Base-by-base conservation (phyloP, 1,140 invertebrate species). In the Zaprionus nigranus region DNA sequence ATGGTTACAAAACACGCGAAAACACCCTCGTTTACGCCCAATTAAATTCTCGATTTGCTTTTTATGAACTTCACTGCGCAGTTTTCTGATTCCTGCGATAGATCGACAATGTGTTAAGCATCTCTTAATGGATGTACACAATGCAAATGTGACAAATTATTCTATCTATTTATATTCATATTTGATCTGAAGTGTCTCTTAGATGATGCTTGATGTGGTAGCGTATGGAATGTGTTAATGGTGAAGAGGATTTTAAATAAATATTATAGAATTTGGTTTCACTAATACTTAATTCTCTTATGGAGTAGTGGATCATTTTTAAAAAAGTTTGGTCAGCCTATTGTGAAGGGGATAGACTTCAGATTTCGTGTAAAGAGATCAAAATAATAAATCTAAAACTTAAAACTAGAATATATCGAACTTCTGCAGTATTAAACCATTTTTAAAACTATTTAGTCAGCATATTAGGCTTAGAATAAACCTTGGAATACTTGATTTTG, bases 1-100 rank as follows among this genome's bases (percentile, higher is more conserved):
- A 87, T 87, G 83, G 79, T 86, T 78, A 73, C 74, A 73, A 56
- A 62, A 67, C 69, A 65, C 67, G 75, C 67, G 66, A 88, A 46
- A 90, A 88, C 85, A 88, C 85, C 85, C 85, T 90, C 75, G 78
- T 85, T 90, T 90, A 90, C 85, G 81, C 85, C 81, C 85, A 88
- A 88, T 88, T 88, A 90, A 78, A 77, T 85, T 79, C 72, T 80
- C 78, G 69, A 87, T 81, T 87, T 83, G 81, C 70, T 78, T 83
- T 88, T 88, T 78, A 78, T 66, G 69, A 62, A 51, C 71, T 75
- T 61, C 57, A 36, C 53, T 24, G 7, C 3, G 20, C 46, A 66
- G 38, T 75, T 63, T 40, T 13, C 26, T 56, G 60, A 79, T 49
- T 69, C 22, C 17, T 3, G 20, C 20, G 11, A 51, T 51, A 51